Percentiles rank a stretch among this genome's conserved stretches.
These are phyloP conservation scores for Caenorhabditis sp. DNA, from an alignment of 2,888 invertebrate genomes.

Conservation along the genomic window DNA sequence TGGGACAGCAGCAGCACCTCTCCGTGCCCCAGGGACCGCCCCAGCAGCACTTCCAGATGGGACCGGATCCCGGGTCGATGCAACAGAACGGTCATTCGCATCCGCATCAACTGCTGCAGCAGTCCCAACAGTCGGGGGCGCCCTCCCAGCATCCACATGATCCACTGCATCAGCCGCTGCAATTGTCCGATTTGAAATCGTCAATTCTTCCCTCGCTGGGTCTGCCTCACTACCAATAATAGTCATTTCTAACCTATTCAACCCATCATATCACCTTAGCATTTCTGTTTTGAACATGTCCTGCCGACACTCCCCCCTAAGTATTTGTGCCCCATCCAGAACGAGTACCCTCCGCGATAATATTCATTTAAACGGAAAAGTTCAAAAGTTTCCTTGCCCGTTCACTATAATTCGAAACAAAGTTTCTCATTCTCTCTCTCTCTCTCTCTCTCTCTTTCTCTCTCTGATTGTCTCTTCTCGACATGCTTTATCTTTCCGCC, in stretches of 20 bases:
- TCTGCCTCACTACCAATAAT: conserved; percentile 47
- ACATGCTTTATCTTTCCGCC: conserved; percentile 11
- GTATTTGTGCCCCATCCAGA: too few relatives aligned
- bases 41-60: conserved; percentile 53
- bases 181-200: conserved; percentile 61
- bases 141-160: conserved; percentile 54
- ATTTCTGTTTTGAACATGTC: conserved; percentile 10
- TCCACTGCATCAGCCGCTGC: conserved; percentile 54
- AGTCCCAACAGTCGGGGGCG: background rate
- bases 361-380: too few relatives aligned
- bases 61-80: conserved; percentile 37
- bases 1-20: conserved; percentile 25
- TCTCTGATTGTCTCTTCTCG: background rate
- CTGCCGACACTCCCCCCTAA: conserved; percentile 1
- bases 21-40: conserved; percentile 11
- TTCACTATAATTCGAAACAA: too few relatives aligned
- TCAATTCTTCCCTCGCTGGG: conserved; percentile 46
- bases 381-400: too few relatives aligned
- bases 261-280: background rate
- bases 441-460: background rate
- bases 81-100: conserved; percentile 30
- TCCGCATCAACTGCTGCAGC: conserved; percentile 10
- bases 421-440: too few relatives aligned
- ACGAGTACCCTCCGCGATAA: too few relatives aligned
- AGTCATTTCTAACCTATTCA: conserved; percentile 16